Evolutionary conservation across 2,113 vertebrate species (phyloP), one percentile per base, ranked within the genome.

Genomic region (Pterophyllum scalare): DNA sequence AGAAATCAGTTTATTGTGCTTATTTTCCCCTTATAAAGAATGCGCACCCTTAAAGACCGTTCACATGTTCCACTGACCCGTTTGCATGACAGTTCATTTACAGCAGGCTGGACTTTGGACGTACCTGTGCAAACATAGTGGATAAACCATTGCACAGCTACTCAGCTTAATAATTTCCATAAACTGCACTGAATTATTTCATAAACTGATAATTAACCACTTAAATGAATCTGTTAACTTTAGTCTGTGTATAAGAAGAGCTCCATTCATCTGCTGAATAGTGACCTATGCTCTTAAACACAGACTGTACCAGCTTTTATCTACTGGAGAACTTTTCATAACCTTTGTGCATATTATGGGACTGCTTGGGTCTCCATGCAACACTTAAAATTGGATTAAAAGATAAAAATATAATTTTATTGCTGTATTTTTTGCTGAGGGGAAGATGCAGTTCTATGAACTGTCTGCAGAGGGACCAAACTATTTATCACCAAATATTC

Each of bases 61-160:
- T 14, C 13, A 43, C 0, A 4, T 43, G 13, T 43, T 5, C 0
- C 28, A 28, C 2, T 35, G 56, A 28, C 11, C 46, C 28, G 46
- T 43, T 1, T 52, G 56, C 20, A 43, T 75, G 43, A 10, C 6
- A 20, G 67, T 24, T 26, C 26, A 40, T 46, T 59, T 7, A 6
- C 35, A 54, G 2, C 40, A 61, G 20, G 12, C 1, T 87, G 91
- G 52, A 91, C 88, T 93, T 88, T 88, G 91, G 31, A 57, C 88
- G 80, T 77, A 83, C 38, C 61, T 60, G 26, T 28, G 5, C 57
- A 59, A 19, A 74, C 43, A n/a, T 2, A 72, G 8, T 52, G 65
- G 43, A 19, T 70, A 70, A 70, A 70, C 24, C 40, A 70, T 31
- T 70, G 46, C 15, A 22, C 40, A 74, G 2, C 15, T 10, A 8